Conservation (phyloP, 2,797 vertebrate genomes). For the Graptemys geographica region DNA sequence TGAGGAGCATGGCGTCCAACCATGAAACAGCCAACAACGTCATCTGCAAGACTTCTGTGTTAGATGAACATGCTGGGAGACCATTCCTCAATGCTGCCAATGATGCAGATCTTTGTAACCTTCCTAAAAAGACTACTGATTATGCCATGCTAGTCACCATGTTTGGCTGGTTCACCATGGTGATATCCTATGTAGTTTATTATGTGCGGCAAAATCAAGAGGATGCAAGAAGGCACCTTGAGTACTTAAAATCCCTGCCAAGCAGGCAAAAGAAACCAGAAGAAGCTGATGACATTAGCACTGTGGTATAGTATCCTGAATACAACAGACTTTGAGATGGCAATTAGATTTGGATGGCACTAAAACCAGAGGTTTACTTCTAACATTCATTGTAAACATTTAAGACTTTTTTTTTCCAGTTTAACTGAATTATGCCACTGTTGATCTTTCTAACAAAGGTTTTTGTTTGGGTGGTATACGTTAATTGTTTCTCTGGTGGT, state of each 20-base stretch:
- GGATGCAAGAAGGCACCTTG: constrained; percentile 95
- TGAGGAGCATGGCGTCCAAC: constrained; percentile 96
- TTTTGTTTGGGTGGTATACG: constrained; percentile 72
- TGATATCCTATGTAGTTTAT: constrained; percentile 98
- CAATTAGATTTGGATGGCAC: constrained; percentile 41
- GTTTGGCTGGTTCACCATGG: constrained; percentile 99
- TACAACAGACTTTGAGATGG: constrained; percentile 49
- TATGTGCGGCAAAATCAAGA: constrained; percentile 99
- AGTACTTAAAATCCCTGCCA: constrained; percentile 99
- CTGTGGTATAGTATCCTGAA: constrained; percentile 89
- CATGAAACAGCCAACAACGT: constrained; percentile 93
- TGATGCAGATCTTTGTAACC: constrained; percentile 95
- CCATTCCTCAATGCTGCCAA: constrained; percentile 91
- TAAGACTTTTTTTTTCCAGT: constrained; percentile 77
- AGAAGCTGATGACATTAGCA: constrained; percentile 96
- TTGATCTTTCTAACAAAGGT: constrained; percentile 77
- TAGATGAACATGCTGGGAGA: constrained; percentile 90
- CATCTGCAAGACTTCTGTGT: constrained; percentile 94
- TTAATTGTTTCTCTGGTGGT: constrained; percentile 75
- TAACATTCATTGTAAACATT: constrained; percentile 79
- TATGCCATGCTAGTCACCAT: constrained; percentile 99
- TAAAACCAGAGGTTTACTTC: constrained; percentile 80
- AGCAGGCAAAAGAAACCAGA: constrained; percentile 99
- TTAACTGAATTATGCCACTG: constrained; percentile 78
- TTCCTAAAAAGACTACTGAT: constrained; percentile 97